These are phyloP conservation scores for Polypterus bichir DNA, from an alignment of 2,113 vertebrate species.

Conservation along the genomic window DNA sequence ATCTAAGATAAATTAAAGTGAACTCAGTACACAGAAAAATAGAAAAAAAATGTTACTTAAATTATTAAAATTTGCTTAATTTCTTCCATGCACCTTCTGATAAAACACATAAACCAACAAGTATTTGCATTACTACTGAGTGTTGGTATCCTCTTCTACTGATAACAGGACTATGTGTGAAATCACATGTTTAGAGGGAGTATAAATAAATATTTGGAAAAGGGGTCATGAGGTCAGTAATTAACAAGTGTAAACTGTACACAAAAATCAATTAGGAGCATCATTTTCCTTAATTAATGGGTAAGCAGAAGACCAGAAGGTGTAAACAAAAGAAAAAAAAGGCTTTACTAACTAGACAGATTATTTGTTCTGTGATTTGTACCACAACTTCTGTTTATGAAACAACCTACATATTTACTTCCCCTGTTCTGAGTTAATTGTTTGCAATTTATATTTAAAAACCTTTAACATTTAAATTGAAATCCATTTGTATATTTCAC, in stretches of 20 bases:
- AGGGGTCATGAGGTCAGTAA: conserved; percentile 36
- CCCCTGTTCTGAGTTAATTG: too few species aligned
- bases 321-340: conserved; percentile 8
- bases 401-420: neutral
- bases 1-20: too few species aligned
- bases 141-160: conserved; percentile 17
- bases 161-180: conserved; percentile 30
- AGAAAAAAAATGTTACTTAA: too few species aligned
- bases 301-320: conserved; percentile 23
- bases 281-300: conserved; percentile 46
- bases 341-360: too few species aligned
- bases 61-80: too few species aligned
- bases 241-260: conserved; percentile 51
- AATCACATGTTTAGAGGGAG: conserved; percentile 17
- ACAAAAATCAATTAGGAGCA: conserved; percentile 47
- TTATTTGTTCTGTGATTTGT: neutral
- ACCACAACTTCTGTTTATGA: conserved; percentile 25
- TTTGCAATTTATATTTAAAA: too few species aligned
- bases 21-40: too few species aligned
- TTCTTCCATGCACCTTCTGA: too few species aligned
- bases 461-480: too few species aligned
- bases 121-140: conserved; percentile 20
- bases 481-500: too few species aligned
- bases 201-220: conserved; percentile 39
- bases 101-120: neutral